Conservation (phyloP, 64 coral and sea anemone genomes). For the Acropora yongei region DNA sequence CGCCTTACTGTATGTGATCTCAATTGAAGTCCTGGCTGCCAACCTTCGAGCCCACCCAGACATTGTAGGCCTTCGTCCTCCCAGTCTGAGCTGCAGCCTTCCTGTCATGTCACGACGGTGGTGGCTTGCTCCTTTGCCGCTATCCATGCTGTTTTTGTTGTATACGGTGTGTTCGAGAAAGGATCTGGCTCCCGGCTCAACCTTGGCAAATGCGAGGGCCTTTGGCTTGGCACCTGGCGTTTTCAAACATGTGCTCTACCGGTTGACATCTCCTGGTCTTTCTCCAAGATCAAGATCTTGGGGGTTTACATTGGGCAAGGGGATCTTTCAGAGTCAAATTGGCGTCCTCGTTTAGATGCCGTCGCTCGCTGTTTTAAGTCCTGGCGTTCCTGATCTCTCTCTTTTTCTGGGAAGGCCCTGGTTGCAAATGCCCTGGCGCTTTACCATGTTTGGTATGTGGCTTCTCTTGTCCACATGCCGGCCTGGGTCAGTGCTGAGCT, state of each 20-base stretch:
- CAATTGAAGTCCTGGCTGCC: slow-evolving; percentile 1
- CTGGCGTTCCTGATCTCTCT: background rate
- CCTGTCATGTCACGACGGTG: background rate
- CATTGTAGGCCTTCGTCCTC: background rate
- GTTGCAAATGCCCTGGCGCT: background rate
- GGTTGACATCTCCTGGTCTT: background rate
- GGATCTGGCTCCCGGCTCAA: background rate
- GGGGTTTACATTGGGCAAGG: background rate
- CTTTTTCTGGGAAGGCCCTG: background rate
- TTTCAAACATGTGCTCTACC: background rate
- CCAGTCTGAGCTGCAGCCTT: background rate
- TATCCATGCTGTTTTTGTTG: background rate
- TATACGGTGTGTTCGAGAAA: background rate
- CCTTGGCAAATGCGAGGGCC: background rate
- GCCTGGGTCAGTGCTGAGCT: background rate
- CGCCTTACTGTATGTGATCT: background rate
- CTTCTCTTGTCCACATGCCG: background rate
- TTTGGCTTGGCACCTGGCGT: background rate
- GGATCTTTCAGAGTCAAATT: background rate
- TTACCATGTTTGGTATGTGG: background rate
- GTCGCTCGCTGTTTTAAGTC: background rate
- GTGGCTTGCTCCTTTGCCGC: background rate
- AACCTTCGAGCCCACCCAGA: background rate
- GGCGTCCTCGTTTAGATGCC: background rate
- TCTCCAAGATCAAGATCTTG: background rate